Evolutionary conservation across 2,113 vertebrate genomes (phyloP).

Genomic region (Malurus cyaneus): DNA sequence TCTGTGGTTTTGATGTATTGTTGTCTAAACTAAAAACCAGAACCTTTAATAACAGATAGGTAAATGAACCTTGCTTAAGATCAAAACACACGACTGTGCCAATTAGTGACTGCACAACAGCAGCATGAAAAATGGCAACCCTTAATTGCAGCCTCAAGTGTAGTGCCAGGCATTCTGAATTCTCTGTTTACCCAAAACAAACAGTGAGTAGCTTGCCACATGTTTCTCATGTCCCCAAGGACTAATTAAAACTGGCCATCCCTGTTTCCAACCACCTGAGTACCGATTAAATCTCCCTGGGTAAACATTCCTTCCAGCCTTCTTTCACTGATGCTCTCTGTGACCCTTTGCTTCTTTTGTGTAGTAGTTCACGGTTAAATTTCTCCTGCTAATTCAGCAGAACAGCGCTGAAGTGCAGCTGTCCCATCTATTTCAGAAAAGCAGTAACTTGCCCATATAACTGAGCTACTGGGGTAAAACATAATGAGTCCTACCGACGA

Average conservation of each 20-base stretch:
- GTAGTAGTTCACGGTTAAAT: background rate
- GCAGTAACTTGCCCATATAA: background rate
- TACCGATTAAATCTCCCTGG: background rate
- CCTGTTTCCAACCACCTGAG: conserved; percentile 8
- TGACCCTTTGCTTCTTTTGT: background rate
- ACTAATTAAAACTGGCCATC: conserved; percentile 46
- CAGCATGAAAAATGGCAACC: background rate
- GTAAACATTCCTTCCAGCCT: background rate
- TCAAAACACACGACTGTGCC: background rate
- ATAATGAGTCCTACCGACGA: fast-evolving
- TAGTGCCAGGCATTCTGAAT: background rate
- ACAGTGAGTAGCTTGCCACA: conserved; percentile 19
- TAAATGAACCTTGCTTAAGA: background rate
- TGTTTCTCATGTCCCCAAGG: conserved; percentile 19
- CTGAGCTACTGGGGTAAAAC: background rate
- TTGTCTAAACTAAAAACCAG: background rate
- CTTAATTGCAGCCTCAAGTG: conserved; percentile 25
- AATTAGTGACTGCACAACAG: background rate
- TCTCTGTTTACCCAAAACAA: conserved; percentile 25
- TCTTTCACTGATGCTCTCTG: background rate
- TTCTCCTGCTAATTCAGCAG: background rate
- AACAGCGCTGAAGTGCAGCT: background rate
- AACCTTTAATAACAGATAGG: background rate
- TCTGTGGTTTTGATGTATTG: background rate
- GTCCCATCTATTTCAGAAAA: background rate